A percentile compares a stretch with the other conserved stretches of the same genome.
phyloP scores from a whole-genome alignment of 1,140 invertebrate genomes.

The Kradibia gibbosae region DNA sequence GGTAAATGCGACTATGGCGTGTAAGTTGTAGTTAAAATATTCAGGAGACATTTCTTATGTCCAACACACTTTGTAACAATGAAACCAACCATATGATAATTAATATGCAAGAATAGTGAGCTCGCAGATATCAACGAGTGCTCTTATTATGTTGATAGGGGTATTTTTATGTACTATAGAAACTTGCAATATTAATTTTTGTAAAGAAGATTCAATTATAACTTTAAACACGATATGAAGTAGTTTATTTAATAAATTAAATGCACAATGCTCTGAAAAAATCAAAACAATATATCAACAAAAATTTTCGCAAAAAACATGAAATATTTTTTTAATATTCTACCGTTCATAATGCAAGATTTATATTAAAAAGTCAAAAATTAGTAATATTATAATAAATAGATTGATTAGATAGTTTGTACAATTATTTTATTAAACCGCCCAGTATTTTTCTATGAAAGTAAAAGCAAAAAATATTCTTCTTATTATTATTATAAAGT shows the following conservation, averaged over 20 bases:
- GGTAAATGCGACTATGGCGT: slow-evolving; percentile 35
- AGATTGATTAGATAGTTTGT: too few species aligned
- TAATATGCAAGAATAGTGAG: background rate
- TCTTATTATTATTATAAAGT: too few species aligned
- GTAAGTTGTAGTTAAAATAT: slow-evolving; percentile 17
- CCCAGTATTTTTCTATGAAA: too few species aligned
- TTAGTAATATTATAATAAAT: too few species aligned
- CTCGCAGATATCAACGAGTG: background rate
- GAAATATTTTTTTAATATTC: too few species aligned
- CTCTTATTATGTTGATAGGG: background rate
- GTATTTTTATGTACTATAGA: background rate
- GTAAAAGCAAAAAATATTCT: too few species aligned
- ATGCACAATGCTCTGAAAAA: too few species aligned
- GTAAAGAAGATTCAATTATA: background rate
- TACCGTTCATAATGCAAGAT: too few species aligned
- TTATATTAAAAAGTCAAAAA: too few species aligned
- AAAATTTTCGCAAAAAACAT: too few species aligned
- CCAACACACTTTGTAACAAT: slow-evolving; percentile 34
- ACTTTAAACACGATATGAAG: background rate
- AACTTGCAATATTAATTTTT: background rate
- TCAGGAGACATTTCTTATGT: slow-evolving; percentile 30
- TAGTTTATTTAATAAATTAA: background rate
- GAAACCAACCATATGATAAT: background rate
- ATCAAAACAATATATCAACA: too few species aligned
- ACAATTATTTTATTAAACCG: too few species aligned